Percentiles rank a stretch among this genome's conserved stretches.
phyloP scores from a whole-genome alignment of 2,113 vertebrate genomes.

The Psammodynastes pulverulentus region DNA sequence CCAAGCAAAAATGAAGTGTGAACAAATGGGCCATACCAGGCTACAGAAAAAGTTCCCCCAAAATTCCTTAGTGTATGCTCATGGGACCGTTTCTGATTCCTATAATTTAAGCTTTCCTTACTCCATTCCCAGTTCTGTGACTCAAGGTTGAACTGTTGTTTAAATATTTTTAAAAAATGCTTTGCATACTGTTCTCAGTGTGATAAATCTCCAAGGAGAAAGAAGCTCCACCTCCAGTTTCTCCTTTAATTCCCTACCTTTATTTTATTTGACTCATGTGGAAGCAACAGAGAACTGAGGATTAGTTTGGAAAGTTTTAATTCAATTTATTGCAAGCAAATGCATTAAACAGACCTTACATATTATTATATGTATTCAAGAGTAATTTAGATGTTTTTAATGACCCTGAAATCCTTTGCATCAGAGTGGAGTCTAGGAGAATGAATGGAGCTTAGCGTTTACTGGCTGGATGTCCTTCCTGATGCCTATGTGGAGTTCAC shows the following conservation, averaged over 20 bases:
- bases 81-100: neutral
- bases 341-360: neutral
- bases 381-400: neutral
- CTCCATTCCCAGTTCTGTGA: neutral
- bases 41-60: neutral
- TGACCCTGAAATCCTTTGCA: too few species aligned
- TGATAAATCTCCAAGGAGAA: neutral
- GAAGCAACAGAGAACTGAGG: neutral
- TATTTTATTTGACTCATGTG: neutral
- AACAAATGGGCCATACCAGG: neutral
- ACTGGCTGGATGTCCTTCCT: too few species aligned
- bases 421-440: too few species aligned
- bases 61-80: neutral
- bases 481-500: too few species aligned
- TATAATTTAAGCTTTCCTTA: neutral
- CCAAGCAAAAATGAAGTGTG: neutral
- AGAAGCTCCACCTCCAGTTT: neutral
- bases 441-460: too few species aligned
- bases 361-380: neutral
- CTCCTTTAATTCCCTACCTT: neutral
- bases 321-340: neutral
- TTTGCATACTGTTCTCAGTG: neutral
- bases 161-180: neutral
- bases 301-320: neutral
- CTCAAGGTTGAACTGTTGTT: neutral